Evolutionary conservation across 2,888 invertebrate species (phyloP), one percentile per base, ranked within the genome.

Genomic region (Synanthedon andrenaeformis): DNA sequence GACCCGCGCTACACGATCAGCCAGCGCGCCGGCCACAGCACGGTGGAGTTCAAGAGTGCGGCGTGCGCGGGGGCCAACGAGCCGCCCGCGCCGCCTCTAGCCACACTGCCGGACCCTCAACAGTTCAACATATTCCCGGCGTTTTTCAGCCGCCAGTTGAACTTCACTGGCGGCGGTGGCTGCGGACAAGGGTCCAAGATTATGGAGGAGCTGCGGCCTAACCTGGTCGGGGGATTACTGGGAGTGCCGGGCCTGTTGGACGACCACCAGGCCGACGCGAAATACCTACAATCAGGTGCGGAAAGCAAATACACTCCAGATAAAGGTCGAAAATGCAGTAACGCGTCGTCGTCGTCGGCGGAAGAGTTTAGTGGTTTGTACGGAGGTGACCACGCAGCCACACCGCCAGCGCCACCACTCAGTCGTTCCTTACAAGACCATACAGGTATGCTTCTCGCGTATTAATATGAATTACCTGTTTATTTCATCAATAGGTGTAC

Each of bases 51-150:
- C 92, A 94, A 93, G 90, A 91, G 92, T 87, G 91, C 91, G 79
- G 91, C 91, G 89, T 93, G 87, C 87, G 89, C 82, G 89, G 86
- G 85, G 85, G 89, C 88, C 84, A 75, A 68, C 49, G 85, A 84
- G 78, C 82, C 80, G 62, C 83, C 82, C 82, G 85, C 81, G 83
- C 83, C 81, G 80, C 82, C 85, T 69, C 90, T 89, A 67, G 84
- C 89, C 72, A 88, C 87, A 69, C 89, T 90, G 68, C 90, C 89
- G 64, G 90, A 90, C 66, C 92, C 92, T 61, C 94, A 94, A 76
- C 95, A 95, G 88, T 95, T 95, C 89, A 95, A 95, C 89, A 96
- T 96, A 72, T 95, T 96, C 83, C 95, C 95, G 68, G 95, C 95
- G 58, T 95, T 95, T 76, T 96, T 96, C 82, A 95, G 95, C 88